These are phyloP conservation scores for Urocitellus parryii DNA, from an alignment of 2,113 vertebrate species.

Conservation along the genomic window DNA sequence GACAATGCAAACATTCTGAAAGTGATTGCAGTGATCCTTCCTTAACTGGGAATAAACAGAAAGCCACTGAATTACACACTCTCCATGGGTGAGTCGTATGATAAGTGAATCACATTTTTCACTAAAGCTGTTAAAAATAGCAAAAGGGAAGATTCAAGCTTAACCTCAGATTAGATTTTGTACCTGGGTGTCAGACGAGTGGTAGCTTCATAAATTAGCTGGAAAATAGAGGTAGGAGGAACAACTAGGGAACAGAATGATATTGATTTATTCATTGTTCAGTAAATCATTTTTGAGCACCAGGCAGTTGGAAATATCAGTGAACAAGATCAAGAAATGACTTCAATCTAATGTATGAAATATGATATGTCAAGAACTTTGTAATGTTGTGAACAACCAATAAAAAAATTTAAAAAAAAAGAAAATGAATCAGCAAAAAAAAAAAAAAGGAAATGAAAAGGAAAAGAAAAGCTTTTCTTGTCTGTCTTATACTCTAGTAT, in stretches of 20 bases:
- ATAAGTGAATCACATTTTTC: background rate
- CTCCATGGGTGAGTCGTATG: no score
- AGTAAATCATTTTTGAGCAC: background rate
- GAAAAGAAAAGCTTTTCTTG: background rate
- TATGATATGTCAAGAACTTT: no score
- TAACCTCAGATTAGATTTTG: background rate
- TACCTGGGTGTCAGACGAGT: background rate
- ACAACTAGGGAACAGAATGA: background rate
- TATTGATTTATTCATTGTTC: background rate
- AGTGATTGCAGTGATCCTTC: background rate
- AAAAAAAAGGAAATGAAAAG: no score
- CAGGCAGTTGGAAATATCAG: background rate
- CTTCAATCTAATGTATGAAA: no score
- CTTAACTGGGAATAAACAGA: background rate
- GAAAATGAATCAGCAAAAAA: no score
- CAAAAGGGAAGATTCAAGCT: background rate
- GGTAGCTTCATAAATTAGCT: background rate
- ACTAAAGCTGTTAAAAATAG: background rate
- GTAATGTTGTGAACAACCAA: no score
- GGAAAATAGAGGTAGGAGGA: background rate
- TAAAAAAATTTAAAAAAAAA: no score
- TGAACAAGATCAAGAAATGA: background rate
- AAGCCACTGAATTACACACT: background rate
- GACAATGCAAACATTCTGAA: background rate
- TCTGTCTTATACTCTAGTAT: background rate